Percentiles rank a stretch among this genome's conserved stretches.
Conservation (phyloP, 2,113 vertebrate species). For the Corvus hawaiiensis region DNA sequence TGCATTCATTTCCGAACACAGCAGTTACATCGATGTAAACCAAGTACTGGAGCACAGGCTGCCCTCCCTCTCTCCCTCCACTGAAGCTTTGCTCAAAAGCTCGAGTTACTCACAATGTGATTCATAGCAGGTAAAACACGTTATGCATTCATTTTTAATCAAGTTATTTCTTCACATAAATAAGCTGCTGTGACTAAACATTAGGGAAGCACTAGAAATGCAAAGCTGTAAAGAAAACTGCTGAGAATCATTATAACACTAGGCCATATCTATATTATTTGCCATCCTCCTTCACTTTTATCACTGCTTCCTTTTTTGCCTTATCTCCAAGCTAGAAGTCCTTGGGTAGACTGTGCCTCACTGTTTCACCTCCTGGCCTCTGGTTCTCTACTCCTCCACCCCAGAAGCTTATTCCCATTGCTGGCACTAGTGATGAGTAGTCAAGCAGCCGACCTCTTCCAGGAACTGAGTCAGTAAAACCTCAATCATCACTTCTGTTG, state of each 20-base stretch:
- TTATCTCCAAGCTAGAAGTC: not conserved
- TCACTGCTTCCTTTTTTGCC: not conserved
- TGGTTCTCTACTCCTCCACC: not conserved
- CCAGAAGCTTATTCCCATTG: not conserved
- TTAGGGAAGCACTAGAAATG: constrained; percentile 50
- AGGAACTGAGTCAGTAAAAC: not conserved
- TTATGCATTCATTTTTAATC: constrained; percentile 61
- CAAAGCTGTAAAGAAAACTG: constrained; percentile 51
- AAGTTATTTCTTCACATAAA: constrained; percentile 61
- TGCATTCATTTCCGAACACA: not conserved
- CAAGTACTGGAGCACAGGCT: not conserved
- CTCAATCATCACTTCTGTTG: not conserved
- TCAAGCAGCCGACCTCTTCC: not conserved
- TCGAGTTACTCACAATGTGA: not conserved
- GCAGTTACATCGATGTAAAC: not conserved
- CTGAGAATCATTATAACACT: constrained; percentile 32
- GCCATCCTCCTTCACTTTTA: not conserved
- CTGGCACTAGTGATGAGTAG: not conserved
- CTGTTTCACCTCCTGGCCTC: not conserved
- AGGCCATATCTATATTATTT: not conserved
- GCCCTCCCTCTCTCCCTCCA: not conserved
- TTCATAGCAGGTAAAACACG: constrained; percentile 48
- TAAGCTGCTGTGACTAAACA: constrained; percentile 48
- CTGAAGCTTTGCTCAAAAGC: not conserved
- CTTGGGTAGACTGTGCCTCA: rapidly evolving